Percentiles rank a stretch among this genome's conserved stretches.
phyloP scores from a whole-genome alignment of 2,113 vertebrate genomes.

The Capra hircus region DNA sequence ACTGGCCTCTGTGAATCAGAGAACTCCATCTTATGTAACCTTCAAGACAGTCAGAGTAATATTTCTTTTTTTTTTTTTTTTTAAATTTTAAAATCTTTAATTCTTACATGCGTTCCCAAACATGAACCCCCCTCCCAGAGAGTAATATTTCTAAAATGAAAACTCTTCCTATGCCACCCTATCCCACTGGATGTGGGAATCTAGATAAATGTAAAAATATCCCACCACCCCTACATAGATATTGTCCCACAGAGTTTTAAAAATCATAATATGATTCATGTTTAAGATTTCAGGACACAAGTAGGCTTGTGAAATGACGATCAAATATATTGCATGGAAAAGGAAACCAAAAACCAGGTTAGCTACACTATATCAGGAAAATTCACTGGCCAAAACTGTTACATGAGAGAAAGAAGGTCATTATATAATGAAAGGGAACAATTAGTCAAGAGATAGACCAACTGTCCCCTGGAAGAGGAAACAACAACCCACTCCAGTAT shows the following conservation, averaged over 20 bases:
- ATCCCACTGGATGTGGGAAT: not conserved
- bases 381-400: not conserved
- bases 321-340: not conserved
- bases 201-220: not conserved
- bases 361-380: not conserved
- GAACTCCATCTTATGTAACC: not conserved
- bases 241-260: not conserved
- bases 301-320: not conserved
- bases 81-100: too few species aligned
- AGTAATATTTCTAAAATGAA: not conserved
- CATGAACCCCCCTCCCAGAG: too few species aligned
- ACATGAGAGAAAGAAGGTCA: not conserved
- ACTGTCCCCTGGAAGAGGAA: not conserved
- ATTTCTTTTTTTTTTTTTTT: too few species aligned
- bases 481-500: not conserved
- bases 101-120: too few species aligned
- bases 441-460: not conserved
- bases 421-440: not conserved
- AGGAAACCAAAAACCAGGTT: not conserved
- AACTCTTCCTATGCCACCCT: not conserved
- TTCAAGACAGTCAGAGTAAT: not conserved
- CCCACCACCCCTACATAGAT: not conserved
- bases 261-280: not conserved
- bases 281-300: not conserved
- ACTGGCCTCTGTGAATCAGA: not conserved